Conservation (phyloP, 2,888 invertebrate species). For the Panzeria rudis region DNA sequence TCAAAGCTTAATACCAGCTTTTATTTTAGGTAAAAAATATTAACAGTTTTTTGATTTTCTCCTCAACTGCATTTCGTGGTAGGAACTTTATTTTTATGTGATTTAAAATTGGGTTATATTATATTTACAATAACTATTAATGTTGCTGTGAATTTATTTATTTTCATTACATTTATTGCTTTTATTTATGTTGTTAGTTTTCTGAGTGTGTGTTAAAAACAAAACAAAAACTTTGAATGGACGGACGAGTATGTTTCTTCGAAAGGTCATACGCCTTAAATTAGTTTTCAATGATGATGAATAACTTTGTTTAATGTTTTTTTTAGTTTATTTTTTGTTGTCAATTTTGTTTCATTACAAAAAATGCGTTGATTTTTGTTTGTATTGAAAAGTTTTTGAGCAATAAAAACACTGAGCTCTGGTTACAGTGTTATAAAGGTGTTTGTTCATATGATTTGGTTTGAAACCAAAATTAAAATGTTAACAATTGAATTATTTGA, state of each 20-base stretch:
- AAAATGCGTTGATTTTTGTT: slow-evolving; percentile 19
- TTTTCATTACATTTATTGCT: not conserved
- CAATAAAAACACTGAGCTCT: not conserved
- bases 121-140: slow-evolving; percentile 40
- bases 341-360: slow-evolving; percentile 28
- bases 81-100: slow-evolving; percentile 19
- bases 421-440: slow-evolving; percentile 1
- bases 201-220: slow-evolving; percentile 2
- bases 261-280: slow-evolving; percentile 62
- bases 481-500: slow-evolving; percentile 5
- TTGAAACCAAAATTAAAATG: slow-evolving; percentile 5
- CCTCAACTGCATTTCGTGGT: not conserved
- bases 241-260: not conserved
- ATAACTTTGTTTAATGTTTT: slow-evolving; percentile 11
- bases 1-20: too few species aligned
- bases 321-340: slow-evolving; percentile 3
- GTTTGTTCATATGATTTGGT: slow-evolving; percentile 11
- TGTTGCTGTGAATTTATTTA: slow-evolving; percentile 19
- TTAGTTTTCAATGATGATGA: slow-evolving; percentile 62
- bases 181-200: slow-evolving; percentile 1
- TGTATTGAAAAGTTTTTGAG: not conserved
- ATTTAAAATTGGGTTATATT: slow-evolving; percentile 68
- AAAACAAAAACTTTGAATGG: not conserved
- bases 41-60: too few species aligned
- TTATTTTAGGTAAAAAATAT: too few species aligned